Evolutionary conservation across 1,140 invertebrate genomes (phyloP).

Genomic region (Cotesia chilonis): DNA sequence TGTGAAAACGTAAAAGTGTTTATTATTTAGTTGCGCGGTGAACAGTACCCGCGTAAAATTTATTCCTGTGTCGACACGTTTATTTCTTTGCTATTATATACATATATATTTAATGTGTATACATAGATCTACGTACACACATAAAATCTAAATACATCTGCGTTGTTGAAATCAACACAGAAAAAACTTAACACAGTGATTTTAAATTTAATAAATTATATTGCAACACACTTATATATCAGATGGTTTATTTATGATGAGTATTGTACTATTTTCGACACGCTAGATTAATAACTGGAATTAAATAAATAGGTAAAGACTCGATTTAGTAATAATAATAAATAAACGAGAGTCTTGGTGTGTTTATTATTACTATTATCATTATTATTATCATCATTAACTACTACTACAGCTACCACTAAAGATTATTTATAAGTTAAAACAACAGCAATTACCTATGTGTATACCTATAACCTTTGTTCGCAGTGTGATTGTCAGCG

Average conservation of each 20-base stretch:
- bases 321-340: not conserved
- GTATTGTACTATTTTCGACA: constrained; percentile 38
- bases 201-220: not conserved
- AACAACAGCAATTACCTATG: constrained; percentile 24
- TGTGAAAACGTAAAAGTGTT: not conserved
- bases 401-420: no score
- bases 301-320: constrained; percentile 46
- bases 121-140: no score
- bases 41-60: constrained; percentile 27
- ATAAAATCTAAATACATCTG: no score
- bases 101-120: no score
- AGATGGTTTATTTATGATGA: constrained; percentile 42
- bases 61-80: constrained; percentile 25
- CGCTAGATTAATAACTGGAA: constrained; percentile 44
- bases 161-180: no score
- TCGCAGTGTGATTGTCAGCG: constrained; percentile 34
- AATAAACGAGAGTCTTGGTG: not conserved
- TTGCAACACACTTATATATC: no score
- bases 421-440: constrained; percentile 22
- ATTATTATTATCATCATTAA: not conserved
- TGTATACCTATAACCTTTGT: constrained; percentile 46
- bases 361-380: not conserved
- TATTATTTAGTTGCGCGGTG: not conserved
- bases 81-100: constrained; percentile 5
- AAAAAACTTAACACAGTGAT: constrained; percentile 28